Evolutionary conservation across 2,797 vertebrate species (phyloP).

Genomic region (Macropodus opercularis): DNA sequence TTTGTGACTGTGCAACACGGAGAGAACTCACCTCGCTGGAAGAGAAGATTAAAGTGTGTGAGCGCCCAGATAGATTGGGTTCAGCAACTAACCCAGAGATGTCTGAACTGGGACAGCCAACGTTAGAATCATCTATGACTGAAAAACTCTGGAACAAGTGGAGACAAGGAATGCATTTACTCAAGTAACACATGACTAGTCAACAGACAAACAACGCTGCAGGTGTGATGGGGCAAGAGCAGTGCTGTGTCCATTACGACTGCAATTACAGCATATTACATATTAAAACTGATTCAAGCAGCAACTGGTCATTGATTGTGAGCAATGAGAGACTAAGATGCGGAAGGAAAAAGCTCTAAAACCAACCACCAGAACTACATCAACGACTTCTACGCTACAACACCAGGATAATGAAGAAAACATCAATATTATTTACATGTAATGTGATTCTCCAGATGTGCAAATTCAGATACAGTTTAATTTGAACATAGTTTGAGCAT

Average conservation of each 20-base stretch:
- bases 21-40: slow-evolving; percentile 95
- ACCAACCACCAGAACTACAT: slow-evolving; percentile 55
- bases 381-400: slow-evolving; percentile 41
- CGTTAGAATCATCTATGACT: slow-evolving; percentile 93
- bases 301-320: slow-evolving; percentile 21
- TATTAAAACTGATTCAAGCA: slow-evolving; percentile 23
- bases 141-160: slow-evolving; percentile 94
- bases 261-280: neutral
- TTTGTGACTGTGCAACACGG: slow-evolving; percentile 74
- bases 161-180: slow-evolving; percentile 87
- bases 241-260: neutral
- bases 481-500: neutral
- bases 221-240: slow-evolving; percentile 13
- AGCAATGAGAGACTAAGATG: slow-evolving; percentile 17
- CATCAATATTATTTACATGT: too few relatives aligned
- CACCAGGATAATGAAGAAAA: slow-evolving; percentile 19
- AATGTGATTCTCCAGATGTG: slow-evolving; percentile 2
- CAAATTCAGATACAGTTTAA: slow-evolving; percentile 5
- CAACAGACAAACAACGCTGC: slow-evolving; percentile 33
- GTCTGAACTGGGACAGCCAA: slow-evolving; percentile 89
- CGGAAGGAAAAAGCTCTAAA: slow-evolving; percentile 20
- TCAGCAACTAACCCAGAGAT: slow-evolving; percentile 93
- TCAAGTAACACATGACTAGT: slow-evolving; percentile 58
- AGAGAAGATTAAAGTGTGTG: slow-evolving; percentile 96
- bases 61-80: slow-evolving; percentile 93